A percentile compares a stretch with the other conserved stretches of the same genome.
These are phyloP conservation scores for Adelognathus sp. DNA, from an alignment of 2,888 invertebrate genomes.

Conservation along the genomic window DNA sequence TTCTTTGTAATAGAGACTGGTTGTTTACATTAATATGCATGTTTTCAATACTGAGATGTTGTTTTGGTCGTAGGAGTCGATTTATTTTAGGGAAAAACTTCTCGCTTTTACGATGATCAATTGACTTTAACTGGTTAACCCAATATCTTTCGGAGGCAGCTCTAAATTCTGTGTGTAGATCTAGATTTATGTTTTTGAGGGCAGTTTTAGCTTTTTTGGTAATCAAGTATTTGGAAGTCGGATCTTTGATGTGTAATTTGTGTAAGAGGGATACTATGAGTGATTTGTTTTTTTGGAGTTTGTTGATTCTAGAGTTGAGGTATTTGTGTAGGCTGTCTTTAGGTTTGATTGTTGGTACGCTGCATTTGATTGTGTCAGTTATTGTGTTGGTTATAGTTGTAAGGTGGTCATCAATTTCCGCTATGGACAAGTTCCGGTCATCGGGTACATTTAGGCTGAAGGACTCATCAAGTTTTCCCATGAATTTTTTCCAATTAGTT, in stretches of 20 bases:
- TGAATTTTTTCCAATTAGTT: conserved; percentile 2
- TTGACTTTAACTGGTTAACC: no score
- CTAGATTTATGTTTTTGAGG: no score
- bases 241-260: not conserved
- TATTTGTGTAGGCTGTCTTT: not conserved
- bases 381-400: not conserved
- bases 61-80: no score
- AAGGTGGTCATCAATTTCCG: not conserved
- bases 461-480: not conserved
- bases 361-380: not conserved
- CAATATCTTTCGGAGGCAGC: no score
- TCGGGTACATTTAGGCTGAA: not conserved
- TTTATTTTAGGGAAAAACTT: no score
- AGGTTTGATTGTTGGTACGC: not conserved
- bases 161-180: not conserved
- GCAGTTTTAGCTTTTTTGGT: no score
- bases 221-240: not conserved
- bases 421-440: not conserved
- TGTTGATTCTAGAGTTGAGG: not conserved
- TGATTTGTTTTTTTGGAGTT: not conserved
- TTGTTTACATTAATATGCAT: no score
- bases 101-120: no score
- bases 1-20: no score
- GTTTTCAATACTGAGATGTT: no score
- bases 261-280: not conserved